Base-by-base conservation (phyloP, 2,888 invertebrate genomes). In the Liodrosophila aerea region DNA sequence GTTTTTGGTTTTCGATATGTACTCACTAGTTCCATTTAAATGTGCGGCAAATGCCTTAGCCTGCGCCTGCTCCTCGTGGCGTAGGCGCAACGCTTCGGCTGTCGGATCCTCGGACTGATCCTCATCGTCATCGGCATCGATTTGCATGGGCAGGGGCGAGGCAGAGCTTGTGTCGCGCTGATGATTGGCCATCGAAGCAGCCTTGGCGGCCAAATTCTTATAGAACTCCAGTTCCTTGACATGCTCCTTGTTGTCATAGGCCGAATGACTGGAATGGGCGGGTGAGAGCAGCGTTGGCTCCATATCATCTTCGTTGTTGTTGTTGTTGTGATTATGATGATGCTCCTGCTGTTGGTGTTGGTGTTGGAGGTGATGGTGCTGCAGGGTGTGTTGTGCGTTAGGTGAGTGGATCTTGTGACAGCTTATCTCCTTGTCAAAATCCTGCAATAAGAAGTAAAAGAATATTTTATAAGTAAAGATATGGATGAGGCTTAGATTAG, bases 11-110 rank as follows among this genome's bases (percentile, higher is more conserved):
- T 77, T 87, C 88, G 90, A 90, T 90, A 90, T 90, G 89, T 91
- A 92, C 93, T 91, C 90, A 93, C 93, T 93, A 84, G 93, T 92
- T 87, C 93, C 93, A 86, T 93, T 93, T 41, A 93, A 88, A 88
- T 93, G 93, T 41, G 92, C 92, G 22, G 91, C 91, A 53, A 90
- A 90, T 44, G 91, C 91, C 69, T 91, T 91, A 51, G 87, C 80
- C 60, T 88, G 88, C 0, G 88, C 89, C 62, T 85, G 85, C 9
- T 84, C 76, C 64, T 81, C 78, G 9, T 47, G 75, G 0, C 75
- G 68, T 12, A 68, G 44, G 3, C 69, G 73, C 56, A 70, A 5
- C 4, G 64, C 71, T 58, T 76, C 73, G 7, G 62, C 64, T 1
- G 73, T 56, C n/a, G 66, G 54, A 29, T 73, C 74, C 30, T 81